Evolutionary conservation across 1,140 invertebrate species (phyloP), one percentile per base, ranked within the genome.

Genomic region (Drosophila pallidifrons): DNA sequence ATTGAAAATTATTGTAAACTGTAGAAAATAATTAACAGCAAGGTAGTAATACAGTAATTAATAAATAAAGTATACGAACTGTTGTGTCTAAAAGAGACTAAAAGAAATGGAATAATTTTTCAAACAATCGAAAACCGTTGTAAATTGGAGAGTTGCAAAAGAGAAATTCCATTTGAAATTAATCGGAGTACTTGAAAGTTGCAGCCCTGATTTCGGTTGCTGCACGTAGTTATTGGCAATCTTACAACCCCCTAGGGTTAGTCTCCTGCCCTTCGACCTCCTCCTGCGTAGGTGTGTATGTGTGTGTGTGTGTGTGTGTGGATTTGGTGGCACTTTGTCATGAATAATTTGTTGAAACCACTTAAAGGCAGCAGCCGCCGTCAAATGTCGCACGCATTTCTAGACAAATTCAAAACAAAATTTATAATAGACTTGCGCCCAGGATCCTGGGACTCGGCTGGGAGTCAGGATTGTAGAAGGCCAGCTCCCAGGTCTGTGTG

Each of bases 301-400:
- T 52, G 25, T 54, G 10, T 25, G 10, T 30, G 11, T n/a, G 3
- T 13, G 41, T 52, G 25, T 54, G n/a, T 35, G 51, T 66, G 70
- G 74, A 60, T 69, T 63, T 64, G 41, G 38, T 70, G 72, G 58
- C 75, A 82, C 77, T 79, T 89, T 82, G 75, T 71, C 72, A 88
- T 88, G 86, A 88, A 88, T 88, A 88, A 88, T 89, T 88, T 88
- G 77, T 61, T 76, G 77, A 66, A 87, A 89, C 73, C 85, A 87
- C 85, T 87, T 85, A 81, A 83, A 88, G 75, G 85, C 64, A 45
- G 63, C 59, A 64, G 38, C n/a, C 32, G 30, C 47, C 43, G 67
- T 66, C 80, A 51, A 86, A 82, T 79, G 83, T 88, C 77, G 69
- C 80, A 61, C 66, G 80, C 64, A 74, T 88, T 82, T 72, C 54